phyloP scores from a whole-genome alignment of 2,113 vertebrate genomes.

The Synchiropus splendidus region DNA sequence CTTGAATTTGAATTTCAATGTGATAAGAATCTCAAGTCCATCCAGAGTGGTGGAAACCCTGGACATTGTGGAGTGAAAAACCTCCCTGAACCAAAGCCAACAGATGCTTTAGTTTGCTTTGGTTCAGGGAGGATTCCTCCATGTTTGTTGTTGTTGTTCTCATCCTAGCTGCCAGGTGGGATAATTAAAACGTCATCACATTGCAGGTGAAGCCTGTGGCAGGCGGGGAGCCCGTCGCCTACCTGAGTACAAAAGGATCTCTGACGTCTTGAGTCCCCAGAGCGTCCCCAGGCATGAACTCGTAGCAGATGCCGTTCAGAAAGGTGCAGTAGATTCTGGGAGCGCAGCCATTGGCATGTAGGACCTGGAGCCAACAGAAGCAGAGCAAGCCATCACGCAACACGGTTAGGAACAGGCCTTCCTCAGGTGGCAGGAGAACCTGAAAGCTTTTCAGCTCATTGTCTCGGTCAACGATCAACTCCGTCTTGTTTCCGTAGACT shows the following conservation, averaged over 20 bases:
- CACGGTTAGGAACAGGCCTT: neutral
- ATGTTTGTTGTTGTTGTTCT: too few relatives aligned
- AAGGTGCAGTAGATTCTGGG: constrained; percentile 94
- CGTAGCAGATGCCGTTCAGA: constrained; percentile 93
- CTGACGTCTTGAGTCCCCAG: constrained; percentile 82
- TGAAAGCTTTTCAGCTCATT: constrained; percentile 94
- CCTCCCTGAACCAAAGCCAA: too few relatives aligned
- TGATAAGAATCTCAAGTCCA: too few relatives aligned
- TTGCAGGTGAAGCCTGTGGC: too few relatives aligned
- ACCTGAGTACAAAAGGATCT: constrained; percentile 84
- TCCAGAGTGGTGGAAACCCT: too few relatives aligned
- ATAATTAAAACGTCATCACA: too few relatives aligned
- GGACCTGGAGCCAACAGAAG: constrained; percentile 53
- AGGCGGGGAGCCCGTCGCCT: too few relatives aligned
- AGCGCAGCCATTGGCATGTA: constrained; percentile 84
- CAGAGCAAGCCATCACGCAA: neutral
- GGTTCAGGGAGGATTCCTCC: too few relatives aligned
- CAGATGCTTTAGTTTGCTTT: too few relatives aligned
- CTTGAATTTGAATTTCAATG: too few relatives aligned
- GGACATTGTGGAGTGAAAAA: too few relatives aligned
- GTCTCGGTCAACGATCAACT: constrained; percentile 90
- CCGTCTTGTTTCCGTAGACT: constrained; percentile 86
- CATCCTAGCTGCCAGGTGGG: too few relatives aligned
- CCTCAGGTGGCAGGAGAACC: constrained; percentile 19
- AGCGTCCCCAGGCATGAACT: constrained; percentile 85